These are phyloP conservation scores for Alethe castanea DNA, from an alignment of 2,113 vertebrate species.

Conservation along the genomic window DNA sequence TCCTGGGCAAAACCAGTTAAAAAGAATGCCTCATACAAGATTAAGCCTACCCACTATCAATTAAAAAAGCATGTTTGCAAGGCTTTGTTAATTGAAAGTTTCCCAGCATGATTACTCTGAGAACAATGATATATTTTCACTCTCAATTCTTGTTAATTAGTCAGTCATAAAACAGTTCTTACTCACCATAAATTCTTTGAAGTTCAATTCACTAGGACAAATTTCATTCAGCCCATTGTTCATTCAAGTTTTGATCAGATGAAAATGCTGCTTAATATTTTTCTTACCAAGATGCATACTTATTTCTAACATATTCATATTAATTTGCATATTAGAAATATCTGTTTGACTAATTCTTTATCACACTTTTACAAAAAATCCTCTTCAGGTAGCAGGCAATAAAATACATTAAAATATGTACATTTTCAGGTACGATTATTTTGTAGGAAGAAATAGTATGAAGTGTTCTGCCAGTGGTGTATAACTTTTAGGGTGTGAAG, in stretches of 20 bases:
- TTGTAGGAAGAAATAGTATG: background rate
- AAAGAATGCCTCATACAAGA: background rate
- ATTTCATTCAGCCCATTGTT: background rate
- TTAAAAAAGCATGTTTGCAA: background rate
- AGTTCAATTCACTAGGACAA: background rate
- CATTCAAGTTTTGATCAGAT: background rate
- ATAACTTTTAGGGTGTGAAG: background rate
- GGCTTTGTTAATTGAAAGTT: slow-evolving; percentile 10
- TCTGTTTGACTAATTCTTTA: background rate
- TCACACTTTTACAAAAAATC: background rate
- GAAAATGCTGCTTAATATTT: background rate
- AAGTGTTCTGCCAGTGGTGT: background rate
- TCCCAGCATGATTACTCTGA: background rate
- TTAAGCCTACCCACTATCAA: background rate
- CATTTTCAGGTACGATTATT: background rate
- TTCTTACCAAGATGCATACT: background rate
- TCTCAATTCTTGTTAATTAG: slow-evolving; percentile 3
- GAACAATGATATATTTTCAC: background rate
- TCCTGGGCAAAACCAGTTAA: background rate
- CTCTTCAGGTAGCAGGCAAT: background rate
- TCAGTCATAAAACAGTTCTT: background rate
- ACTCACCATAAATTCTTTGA: background rate
- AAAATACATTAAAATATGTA: background rate
- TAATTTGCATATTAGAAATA: background rate
- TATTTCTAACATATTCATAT: background rate